Percentiles rank a stretch among this genome's conserved stretches.
Conservation (phyloP, 2,797 vertebrate species). For the Hippopotamyrus pictus region DNA sequence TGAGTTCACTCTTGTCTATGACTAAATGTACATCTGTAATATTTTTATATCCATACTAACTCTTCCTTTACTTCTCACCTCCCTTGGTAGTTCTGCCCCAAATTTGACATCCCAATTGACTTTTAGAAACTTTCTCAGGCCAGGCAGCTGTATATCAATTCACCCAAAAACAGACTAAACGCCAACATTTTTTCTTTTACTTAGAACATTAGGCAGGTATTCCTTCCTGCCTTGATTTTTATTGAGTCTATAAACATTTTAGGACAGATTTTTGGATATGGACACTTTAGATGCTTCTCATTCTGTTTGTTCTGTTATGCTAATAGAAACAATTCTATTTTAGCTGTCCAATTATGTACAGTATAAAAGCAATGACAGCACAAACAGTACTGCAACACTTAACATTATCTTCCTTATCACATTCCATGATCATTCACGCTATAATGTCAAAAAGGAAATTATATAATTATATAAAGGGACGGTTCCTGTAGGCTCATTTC, state of each 20-base stretch:
- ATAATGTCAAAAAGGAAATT: constrained; percentile 54
- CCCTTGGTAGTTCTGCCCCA: not conserved
- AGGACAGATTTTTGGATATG: not conserved
- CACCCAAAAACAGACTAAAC: not conserved
- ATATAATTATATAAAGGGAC: constrained; percentile 67
- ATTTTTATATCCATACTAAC: not conserved
- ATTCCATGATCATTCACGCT: constrained; percentile 51
- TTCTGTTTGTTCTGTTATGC: not conserved
- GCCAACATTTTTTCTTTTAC: not conserved
- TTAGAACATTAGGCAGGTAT: not conserved
- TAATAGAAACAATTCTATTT: constrained; percentile 12
- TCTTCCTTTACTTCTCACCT: not conserved
- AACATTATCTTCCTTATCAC: constrained; percentile 57
- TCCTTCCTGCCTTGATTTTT: not conserved
- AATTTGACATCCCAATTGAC: not conserved
- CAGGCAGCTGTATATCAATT: not conserved
- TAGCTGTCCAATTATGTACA: not conserved
- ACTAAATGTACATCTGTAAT: not conserved
- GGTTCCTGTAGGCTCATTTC: constrained; percentile 64
- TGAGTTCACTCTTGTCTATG: not conserved
- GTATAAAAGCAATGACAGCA: not conserved
- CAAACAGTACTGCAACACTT: not conserved
- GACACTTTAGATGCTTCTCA: not conserved
- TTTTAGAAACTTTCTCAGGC: not conserved
- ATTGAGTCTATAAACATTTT: not conserved